A percentile compares a stretch with the other conserved stretches of the same genome.
phyloP scores from a whole-genome alignment of 2,113 vertebrate species.

The Oceanodroma tethys region DNA sequence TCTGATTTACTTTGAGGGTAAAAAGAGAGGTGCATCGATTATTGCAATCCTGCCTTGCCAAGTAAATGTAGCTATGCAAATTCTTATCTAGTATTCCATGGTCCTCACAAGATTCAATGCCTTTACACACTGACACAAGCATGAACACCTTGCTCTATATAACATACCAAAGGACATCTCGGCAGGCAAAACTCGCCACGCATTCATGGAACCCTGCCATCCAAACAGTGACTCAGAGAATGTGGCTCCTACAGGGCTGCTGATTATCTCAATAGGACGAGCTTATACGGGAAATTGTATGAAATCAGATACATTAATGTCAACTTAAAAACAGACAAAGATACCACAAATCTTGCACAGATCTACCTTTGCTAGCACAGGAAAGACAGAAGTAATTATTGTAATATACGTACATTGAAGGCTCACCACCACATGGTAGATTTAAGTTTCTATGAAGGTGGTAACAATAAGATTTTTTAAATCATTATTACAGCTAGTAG shows the following conservation, averaged over 20 bases:
- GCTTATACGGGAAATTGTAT: constrained; percentile 44
- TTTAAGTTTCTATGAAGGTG: background rate
- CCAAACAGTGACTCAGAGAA: constrained; percentile 56
- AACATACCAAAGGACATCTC: background rate
- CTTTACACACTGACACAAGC: background rate
- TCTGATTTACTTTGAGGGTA: background rate
- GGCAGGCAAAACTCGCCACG: background rate
- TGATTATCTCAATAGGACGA: constrained; percentile 32
- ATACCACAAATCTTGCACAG: background rate
- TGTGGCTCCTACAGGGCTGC: constrained; percentile 53
- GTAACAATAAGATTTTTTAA: background rate
- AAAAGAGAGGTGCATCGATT: background rate
- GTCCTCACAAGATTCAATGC: background rate
- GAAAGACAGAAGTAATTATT: background rate
- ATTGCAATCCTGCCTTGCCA: background rate
- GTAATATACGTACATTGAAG: background rate
- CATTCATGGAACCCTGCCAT: constrained; percentile 30
- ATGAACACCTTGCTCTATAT: background rate
- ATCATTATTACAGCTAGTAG: background rate
- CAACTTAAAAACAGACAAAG: background rate
- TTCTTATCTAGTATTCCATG: background rate
- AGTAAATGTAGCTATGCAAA: background rate
- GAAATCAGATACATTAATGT: constrained; percentile 31
- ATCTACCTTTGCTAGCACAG: background rate
- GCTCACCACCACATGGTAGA: background rate